Evolutionary conservation across 2,888 invertebrate genomes (phyloP).

Genomic region (Agrilus biguttatus): DNA sequence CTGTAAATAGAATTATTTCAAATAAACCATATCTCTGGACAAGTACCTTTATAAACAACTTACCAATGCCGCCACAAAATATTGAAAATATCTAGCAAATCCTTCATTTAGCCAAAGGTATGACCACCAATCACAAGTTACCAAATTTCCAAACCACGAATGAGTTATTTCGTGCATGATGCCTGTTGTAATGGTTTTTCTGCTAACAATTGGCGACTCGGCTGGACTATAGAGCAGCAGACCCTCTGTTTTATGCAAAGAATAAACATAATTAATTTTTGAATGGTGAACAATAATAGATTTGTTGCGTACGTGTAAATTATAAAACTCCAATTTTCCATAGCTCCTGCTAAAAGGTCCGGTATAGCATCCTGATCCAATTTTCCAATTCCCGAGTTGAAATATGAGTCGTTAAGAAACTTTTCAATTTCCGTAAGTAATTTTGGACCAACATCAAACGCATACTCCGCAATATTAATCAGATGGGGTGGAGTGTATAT

Average conservation of each 20-base stretch:
- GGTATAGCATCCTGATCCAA: conserved; percentile 76
- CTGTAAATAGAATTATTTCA: no score
- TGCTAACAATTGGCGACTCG: conserved; percentile 39
- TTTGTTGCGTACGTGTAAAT: conserved; percentile 48
- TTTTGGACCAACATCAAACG: conserved; percentile 31
- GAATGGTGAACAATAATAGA: not conserved
- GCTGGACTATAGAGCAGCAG: conserved; percentile 34
- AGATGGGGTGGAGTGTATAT: conserved; percentile 34
- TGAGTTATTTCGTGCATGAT: conserved; percentile 69
- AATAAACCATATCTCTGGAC: no score
- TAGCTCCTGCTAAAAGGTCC: conserved; percentile 72
- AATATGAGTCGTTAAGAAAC: conserved; percentile 42
- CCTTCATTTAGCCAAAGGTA: conserved; percentile 63
- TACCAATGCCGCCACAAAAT: conserved; percentile 44
- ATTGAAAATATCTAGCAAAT: conserved; percentile 61
- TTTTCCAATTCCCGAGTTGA: conserved; percentile 47
- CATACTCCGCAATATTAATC: conserved; percentile 31
- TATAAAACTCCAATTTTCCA: conserved; percentile 87
- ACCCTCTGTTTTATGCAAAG: conserved; percentile 38
- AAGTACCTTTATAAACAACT: conserved; percentile 1
- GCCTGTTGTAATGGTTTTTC: conserved; percentile 49
- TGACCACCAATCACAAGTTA: conserved; percentile 64
- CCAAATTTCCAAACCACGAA: conserved; percentile 69
- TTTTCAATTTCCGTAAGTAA: conserved; percentile 36
- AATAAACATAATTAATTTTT: not conserved